phyloP scores from a whole-genome alignment of 2,113 vertebrate genomes.

The Peromyscus maniculatus region DNA sequence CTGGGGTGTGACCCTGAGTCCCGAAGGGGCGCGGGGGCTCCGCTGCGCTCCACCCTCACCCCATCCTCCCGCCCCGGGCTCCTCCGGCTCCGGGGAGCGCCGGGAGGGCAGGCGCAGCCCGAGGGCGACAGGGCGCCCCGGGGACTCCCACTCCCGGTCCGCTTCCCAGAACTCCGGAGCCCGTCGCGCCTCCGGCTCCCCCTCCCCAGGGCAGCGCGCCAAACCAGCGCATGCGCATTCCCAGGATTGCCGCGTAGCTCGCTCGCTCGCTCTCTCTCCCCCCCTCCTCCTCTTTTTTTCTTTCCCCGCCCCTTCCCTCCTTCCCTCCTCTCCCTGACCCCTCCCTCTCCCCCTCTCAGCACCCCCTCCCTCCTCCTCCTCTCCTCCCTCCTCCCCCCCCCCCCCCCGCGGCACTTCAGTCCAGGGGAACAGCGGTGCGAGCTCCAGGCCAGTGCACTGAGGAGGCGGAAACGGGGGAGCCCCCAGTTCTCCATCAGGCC shows the following conservation, averaged over 20 bases:
- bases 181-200: not conserved
- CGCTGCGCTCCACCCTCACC: constrained; percentile 12
- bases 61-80: not conserved
- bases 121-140: not conserved
- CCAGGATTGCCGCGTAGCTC: constrained; percentile 80
- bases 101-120: not conserved
- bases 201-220: constrained; percentile 76
- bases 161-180: constrained; percentile 31
- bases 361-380: not conserved
- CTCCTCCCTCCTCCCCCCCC: not conserved
- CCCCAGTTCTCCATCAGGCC: constrained; percentile 75
- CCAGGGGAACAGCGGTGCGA: constrained; percentile 72
- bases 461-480: constrained; percentile 78
- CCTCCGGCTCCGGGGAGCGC: not conserved
- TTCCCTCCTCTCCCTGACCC: constrained; percentile 44
- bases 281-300: not conserved
- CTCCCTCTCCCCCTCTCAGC: not conserved
- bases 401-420: constrained; percentile 68
- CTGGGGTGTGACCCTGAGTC: constrained; percentile 26
- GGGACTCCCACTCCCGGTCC: constrained; percentile 22
- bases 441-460: constrained; percentile 75
- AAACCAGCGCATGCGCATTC: constrained; percentile 79
- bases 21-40: not conserved
- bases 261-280: constrained; percentile 38
- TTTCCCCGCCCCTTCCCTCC: constrained; percentile 41